A percentile compares a stretch with the other conserved stretches of the same genome.
Evolutionary conservation across 1,140 invertebrate genomes (phyloP).

Genomic region (Drosophila bipectinata): DNA sequence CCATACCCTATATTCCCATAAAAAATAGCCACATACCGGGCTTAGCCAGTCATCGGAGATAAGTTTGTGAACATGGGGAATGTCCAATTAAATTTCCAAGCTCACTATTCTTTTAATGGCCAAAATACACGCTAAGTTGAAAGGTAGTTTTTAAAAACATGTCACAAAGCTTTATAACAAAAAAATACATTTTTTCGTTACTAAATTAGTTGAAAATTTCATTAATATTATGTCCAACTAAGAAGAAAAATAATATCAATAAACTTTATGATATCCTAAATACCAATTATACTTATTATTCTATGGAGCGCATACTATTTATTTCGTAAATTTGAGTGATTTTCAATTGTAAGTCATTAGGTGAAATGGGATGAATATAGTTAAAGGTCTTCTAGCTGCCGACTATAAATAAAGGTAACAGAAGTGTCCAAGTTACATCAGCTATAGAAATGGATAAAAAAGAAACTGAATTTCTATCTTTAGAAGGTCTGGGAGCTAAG

Average conservation of each 20-base stretch:
- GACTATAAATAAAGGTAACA: neutral
- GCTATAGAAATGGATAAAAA: neutral
- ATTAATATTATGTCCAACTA: neutral
- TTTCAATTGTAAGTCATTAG: neutral
- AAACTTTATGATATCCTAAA: neutral
- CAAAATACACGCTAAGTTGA: neutral
- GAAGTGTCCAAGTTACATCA: neutral
- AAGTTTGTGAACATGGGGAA: neutral
- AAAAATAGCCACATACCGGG: too few species aligned
- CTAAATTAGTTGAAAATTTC: neutral
- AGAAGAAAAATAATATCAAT: too few species aligned
- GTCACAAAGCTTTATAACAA: neutral
- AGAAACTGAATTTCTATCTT: neutral
- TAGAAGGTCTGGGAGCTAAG: neutral
- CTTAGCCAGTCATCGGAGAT: neutral
- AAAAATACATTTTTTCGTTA: neutral
- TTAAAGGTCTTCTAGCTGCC: neutral
- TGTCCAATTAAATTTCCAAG: neutral
- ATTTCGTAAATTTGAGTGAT: neutral
- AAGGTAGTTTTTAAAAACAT: neutral
- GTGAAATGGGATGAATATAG: neutral
- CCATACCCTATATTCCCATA: too few species aligned
- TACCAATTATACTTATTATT: neutral
- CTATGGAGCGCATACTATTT: neutral
- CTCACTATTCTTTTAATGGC: neutral